phyloP scores from a whole-genome alignment of 2,113 vertebrate species.

The Spilogale gracilis region DNA sequence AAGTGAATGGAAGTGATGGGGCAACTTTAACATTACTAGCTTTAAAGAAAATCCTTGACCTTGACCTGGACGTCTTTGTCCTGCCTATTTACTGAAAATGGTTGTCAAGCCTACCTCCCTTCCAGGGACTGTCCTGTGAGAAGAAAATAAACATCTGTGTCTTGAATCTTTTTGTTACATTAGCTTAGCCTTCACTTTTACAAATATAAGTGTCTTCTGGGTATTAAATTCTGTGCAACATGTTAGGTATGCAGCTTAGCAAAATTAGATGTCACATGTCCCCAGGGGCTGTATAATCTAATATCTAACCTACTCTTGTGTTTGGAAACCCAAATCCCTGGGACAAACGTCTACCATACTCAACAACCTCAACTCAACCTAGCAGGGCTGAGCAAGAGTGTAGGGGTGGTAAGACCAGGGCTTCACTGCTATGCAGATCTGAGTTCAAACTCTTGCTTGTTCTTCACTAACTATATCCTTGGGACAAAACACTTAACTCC shows the following conservation, averaged over 20 bases:
- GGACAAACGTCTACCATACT: neutral
- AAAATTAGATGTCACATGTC: neutral
- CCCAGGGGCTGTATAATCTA: neutral
- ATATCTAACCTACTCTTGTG: neutral
- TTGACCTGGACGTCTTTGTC: neutral
- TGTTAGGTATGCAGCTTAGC: neutral
- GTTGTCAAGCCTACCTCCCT: neutral
- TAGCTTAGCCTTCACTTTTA: neutral
- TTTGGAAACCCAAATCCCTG: neutral
- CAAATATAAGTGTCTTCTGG: neutral
- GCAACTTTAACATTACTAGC: neutral
- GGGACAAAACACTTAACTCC: neutral
- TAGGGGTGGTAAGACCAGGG: neutral
- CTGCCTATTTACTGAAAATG: neutral
- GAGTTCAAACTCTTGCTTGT: neutral
- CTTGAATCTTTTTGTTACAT: neutral
- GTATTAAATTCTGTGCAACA: neutral
- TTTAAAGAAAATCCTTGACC: neutral
- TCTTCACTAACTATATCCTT: neutral
- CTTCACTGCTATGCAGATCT: neutral
- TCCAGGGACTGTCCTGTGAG: neutral
- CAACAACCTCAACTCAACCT: neutral
- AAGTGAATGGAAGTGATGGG: neutral
- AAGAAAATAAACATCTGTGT: neutral
- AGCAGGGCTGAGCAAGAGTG: neutral